Percentiles rank a stretch among this genome's conserved stretches.
phyloP scores from a whole-genome alignment of 92 coral and sea anemone species.

The Porites lobata region DNA sequence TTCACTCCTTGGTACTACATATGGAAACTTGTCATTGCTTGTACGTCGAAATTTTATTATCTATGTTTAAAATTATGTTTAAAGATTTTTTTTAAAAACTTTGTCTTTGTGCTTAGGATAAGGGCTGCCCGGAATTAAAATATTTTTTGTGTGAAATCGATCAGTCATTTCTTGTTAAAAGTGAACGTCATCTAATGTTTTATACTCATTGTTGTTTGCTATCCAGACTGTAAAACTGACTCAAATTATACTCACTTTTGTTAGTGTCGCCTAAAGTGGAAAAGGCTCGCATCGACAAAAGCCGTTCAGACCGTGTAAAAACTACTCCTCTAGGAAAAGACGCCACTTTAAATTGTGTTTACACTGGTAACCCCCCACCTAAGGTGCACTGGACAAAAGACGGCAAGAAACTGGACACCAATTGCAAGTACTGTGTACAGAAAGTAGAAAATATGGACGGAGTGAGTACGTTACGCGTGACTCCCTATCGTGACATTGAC shows the following conservation, averaged over 20 bases:
- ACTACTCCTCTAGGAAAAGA: constrained; percentile 54
- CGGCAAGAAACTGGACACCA: constrained; percentile 44
- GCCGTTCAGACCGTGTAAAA: constrained; percentile 31
- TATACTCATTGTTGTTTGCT: not conserved
- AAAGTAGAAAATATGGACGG: constrained; percentile 62
- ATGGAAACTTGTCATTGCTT: too few relatives aligned
- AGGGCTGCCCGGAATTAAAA: too few relatives aligned
- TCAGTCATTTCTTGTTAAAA: too few relatives aligned
- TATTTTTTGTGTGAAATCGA: too few relatives aligned
- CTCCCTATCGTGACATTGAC: constrained; percentile 78
- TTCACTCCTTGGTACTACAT: not conserved
- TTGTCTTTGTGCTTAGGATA: too few relatives aligned
- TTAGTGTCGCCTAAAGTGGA: not conserved
- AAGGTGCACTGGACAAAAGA: constrained; percentile 74
- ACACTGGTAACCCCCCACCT: constrained; percentile 71
- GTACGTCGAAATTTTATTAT: too few relatives aligned
- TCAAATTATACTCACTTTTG: not conserved
- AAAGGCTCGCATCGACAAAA: constrained; percentile 53
- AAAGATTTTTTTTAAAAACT: too few relatives aligned
- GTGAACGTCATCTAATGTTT: not conserved
- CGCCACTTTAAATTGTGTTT: constrained; percentile 61
- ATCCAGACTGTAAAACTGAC: not conserved
- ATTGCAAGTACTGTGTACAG: constrained; percentile 77
- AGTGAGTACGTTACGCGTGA: constrained; percentile 75
- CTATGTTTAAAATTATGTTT: too few relatives aligned